A percentile compares a stretch with the other conserved stretches of the same genome.
These are phyloP conservation scores for Hydractinia symbiolongicarpus DNA, from an alignment of 30 jellyfish, hydroid and myxozoan genomes.

Conservation along the genomic window DNA sequence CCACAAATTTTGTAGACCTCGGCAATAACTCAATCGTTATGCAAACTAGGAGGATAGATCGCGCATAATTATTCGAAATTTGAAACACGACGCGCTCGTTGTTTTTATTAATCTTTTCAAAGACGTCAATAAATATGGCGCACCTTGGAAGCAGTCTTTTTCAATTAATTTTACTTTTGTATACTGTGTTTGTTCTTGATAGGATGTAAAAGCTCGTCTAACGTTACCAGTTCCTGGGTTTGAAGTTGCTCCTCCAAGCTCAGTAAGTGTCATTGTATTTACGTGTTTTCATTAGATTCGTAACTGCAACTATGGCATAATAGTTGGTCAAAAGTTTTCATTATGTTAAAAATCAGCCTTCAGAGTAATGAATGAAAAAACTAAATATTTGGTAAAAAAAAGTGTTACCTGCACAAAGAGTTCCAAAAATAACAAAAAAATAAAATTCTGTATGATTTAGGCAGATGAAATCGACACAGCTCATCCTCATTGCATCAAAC, in stretches of 20 bases:
- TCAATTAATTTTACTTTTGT: background rate
- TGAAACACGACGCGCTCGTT: too few relatives aligned
- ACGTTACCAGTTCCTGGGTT: conserved; percentile 88
- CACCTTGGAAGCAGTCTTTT: background rate
- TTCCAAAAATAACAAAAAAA: background rate
- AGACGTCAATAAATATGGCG: too few relatives aligned
- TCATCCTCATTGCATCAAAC: conserved; percentile 51
- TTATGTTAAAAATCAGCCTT: background rate
- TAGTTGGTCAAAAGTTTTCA: too few relatives aligned
- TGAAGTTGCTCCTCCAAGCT: conserved; percentile 42
- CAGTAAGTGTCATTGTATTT: conserved; percentile 30
- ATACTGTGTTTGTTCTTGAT: background rate
- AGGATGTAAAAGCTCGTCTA: conserved; percentile 82
- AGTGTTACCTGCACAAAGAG: background rate
- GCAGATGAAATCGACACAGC: conserved; percentile 67
- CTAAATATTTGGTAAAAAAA: background rate
- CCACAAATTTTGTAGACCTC: too few relatives aligned
- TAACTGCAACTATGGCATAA: too few relatives aligned
- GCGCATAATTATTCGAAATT: too few relatives aligned
- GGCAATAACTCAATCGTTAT: too few relatives aligned
- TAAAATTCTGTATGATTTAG: conserved; percentile 16
- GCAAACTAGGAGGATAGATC: too few relatives aligned
- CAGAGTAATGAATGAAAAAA: background rate
- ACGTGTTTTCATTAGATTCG: too few relatives aligned
- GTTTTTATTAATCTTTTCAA: too few relatives aligned